phyloP scores from a whole-genome alignment of 2,888 invertebrate species.

The Synanthedon myopaeformis region DNA sequence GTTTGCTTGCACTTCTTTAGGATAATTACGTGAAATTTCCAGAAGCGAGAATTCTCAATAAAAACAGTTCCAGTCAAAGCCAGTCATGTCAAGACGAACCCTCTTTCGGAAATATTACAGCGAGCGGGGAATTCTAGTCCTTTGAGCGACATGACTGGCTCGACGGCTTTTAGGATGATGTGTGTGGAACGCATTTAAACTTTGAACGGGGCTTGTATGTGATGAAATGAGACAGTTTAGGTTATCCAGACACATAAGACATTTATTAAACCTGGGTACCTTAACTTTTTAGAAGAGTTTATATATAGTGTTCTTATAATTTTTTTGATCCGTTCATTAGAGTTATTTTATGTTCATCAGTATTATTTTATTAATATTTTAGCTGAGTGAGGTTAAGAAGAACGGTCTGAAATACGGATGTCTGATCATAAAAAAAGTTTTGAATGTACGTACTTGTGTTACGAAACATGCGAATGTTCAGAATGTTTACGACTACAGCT shows the following conservation, averaged over 20 bases:
- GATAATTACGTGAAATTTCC: slow-evolving; percentile 27
- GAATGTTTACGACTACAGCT: slow-evolving; percentile 19
- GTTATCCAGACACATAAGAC: neutral
- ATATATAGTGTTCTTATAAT: too few species aligned
- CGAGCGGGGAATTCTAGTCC: slow-evolving; percentile 31
- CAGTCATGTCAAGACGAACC: slow-evolving; percentile 25
- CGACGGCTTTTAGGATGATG: slow-evolving; percentile 26
- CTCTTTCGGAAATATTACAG: slow-evolving; percentile 35
- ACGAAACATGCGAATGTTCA: slow-evolving; percentile 6
- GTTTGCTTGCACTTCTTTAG: slow-evolving; percentile 12
- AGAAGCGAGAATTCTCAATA: slow-evolving; percentile 28
- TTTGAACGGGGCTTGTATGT: slow-evolving; percentile 1
- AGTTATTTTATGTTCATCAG: too few species aligned
- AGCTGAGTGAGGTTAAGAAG: too few species aligned
- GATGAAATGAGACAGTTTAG: neutral
- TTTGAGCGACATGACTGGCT: slow-evolving; percentile 32
- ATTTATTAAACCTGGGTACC: too few species aligned
- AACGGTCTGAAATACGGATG: neutral
- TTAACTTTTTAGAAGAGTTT: too few species aligned
- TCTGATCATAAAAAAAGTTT: neutral
- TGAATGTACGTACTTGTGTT: neutral
- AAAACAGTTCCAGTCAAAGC: slow-evolving; percentile 26
- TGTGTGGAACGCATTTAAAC: slow-evolving; percentile 4
- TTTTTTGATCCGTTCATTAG: too few species aligned
- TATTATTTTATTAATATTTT: too few species aligned